A percentile compares a stretch with the other conserved stretches of the same genome.
These are phyloP conservation scores for Tiaroga cobitis DNA, from an alignment of 2,797 vertebrate species.

Conservation along the genomic window DNA sequence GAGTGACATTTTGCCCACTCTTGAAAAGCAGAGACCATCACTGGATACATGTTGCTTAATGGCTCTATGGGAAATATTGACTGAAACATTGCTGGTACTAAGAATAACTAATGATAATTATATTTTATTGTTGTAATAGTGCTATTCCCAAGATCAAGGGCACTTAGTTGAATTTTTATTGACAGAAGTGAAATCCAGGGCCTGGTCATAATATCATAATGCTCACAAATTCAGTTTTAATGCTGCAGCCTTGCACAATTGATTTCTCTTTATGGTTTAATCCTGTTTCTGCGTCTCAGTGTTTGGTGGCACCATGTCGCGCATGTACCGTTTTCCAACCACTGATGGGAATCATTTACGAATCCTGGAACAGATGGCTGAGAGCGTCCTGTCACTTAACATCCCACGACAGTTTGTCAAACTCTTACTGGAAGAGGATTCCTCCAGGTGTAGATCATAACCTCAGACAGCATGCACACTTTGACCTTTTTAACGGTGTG, in stretches of 20 bases:
- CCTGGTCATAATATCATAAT: neutral
- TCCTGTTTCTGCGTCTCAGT: slow-evolving; percentile 71
- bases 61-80: neutral
- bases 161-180: slow-evolving; percentile 21
- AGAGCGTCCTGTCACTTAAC: slow-evolving; percentile 91
- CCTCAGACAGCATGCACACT: neutral
- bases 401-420: slow-evolving; percentile 95
- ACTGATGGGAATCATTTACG: slow-evolving; percentile 93
- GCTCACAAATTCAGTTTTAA: slow-evolving; percentile 1
- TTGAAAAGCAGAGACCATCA: no score
- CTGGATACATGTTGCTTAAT: neutral
- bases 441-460: slow-evolving; percentile 80
- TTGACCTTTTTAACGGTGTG: neutral
- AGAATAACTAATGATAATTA: slow-evolving; percentile 9
- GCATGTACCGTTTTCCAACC: slow-evolving; percentile 97
- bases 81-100: neutral
- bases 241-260: neutral
- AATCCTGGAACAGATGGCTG: slow-evolving; percentile 98
- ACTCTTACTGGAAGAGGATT: slow-evolving; percentile 93
- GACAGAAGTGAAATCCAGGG: neutral
- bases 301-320: slow-evolving; percentile 95
- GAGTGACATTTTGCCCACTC: no score
- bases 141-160: slow-evolving; percentile 5
- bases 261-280: neutral
- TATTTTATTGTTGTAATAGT: slow-evolving; percentile 17